These are phyloP conservation scores for Sesia apiformis DNA, from an alignment of 2,888 invertebrate species.

Conservation along the genomic window DNA sequence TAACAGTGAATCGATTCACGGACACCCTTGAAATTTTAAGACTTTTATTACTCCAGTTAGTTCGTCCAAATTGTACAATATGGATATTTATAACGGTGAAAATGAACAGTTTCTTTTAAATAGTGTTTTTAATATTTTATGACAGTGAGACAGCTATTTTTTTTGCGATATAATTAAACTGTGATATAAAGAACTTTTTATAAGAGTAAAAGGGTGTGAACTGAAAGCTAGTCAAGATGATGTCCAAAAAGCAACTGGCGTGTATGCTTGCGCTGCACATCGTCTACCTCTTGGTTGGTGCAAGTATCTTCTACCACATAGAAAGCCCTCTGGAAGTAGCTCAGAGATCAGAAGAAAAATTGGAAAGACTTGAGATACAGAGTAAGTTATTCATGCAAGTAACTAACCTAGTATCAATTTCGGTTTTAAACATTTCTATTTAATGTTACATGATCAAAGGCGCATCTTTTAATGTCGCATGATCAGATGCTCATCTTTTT, in stretches of 20 bases:
- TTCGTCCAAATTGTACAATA: slow-evolving; percentile 31
- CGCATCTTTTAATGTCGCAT: too few relatives aligned
- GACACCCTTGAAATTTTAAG: slow-evolving; percentile 28
- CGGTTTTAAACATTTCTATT: too few relatives aligned
- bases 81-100: slow-evolving; percentile 29
- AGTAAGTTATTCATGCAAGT: slow-evolving; percentile 67
- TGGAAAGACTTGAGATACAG: slow-evolving; percentile 80
- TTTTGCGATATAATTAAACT: slow-evolving; percentile 14
- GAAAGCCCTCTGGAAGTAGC: slow-evolving; percentile 82
- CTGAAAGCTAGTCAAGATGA: slow-evolving; percentile 71
- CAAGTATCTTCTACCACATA: slow-evolving; percentile 88
- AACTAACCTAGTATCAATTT: neutral
- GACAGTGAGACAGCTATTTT: neutral
- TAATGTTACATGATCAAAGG: too few relatives aligned
- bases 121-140: neutral
- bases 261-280: slow-evolving; percentile 83
- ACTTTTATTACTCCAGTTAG: slow-evolving; percentile 25
- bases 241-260: slow-evolving; percentile 88
- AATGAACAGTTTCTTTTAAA: slow-evolving; percentile 15
- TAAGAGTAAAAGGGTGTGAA: slow-evolving; percentile 11
- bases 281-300: slow-evolving; percentile 85
- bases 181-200: slow-evolving; percentile 5
- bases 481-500: too few relatives aligned
- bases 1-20: slow-evolving; percentile 23
- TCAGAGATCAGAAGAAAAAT: slow-evolving; percentile 71